Evolutionary conservation across 2,888 invertebrate species (phyloP).

Genomic region (Digitonthophagus gazella): DNA sequence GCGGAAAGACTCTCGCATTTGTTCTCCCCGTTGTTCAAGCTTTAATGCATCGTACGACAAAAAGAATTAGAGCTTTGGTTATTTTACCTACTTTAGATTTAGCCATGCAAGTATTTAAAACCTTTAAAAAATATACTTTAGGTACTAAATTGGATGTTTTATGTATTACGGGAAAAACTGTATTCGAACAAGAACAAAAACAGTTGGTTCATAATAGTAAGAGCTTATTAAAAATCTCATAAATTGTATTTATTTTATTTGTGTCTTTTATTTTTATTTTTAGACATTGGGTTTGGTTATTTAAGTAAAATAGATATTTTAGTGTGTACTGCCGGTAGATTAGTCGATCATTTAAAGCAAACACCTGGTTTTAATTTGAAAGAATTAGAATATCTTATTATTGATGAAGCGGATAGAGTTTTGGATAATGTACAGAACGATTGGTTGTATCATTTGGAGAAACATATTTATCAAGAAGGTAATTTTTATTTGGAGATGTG

Average conservation of each 20-base stretch:
- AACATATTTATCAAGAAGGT: constrained; percentile 55
- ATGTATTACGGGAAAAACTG: constrained; percentile 66
- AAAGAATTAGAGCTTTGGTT: constrained; percentile 76
- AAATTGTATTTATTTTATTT: neutral
- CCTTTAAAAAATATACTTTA: constrained; percentile 70
- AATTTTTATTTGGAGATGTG: neutral
- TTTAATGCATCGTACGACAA: constrained; percentile 38
- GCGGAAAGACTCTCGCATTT: constrained; percentile 95
- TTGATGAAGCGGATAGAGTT: constrained; percentile 97
- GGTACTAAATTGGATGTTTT: constrained; percentile 70
- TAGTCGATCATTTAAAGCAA: constrained; percentile 86
- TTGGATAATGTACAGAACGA: constrained; percentile 90
- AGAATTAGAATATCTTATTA: constrained; percentile 74
- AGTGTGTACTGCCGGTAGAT: constrained; percentile 88
- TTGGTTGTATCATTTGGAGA: constrained; percentile 82
- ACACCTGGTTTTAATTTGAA: constrained; percentile 76
- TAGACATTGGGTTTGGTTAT: constrained; percentile 60
- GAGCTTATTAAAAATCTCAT: constrained; percentile 34
- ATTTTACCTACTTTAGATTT: constrained; percentile 91
- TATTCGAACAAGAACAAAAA: constrained; percentile 67
- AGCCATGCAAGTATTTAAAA: constrained; percentile 83
- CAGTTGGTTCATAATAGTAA: constrained; percentile 58
- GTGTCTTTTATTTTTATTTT: constrained; percentile 40
- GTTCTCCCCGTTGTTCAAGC: constrained; percentile 87
- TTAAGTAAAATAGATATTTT: constrained; percentile 75